phyloP scores from a whole-genome alignment of 2,888 invertebrate genomes.

The Panopea generosa region DNA sequence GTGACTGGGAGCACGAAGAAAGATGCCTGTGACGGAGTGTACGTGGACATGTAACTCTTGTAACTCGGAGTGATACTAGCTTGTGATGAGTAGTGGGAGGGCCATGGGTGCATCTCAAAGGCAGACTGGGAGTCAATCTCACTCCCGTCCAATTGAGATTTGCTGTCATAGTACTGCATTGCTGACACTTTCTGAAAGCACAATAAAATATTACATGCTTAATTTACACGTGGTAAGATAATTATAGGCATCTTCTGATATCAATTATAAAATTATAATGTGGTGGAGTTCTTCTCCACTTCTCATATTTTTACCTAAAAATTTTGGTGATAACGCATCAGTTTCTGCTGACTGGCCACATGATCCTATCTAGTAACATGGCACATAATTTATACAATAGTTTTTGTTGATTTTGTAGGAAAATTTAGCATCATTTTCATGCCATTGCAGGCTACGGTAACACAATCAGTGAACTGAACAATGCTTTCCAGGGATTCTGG shows the following conservation, averaged over 20 bases:
- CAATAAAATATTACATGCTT: not conserved
- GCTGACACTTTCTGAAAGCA: not conserved
- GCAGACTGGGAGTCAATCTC: slow-evolving; percentile 72
- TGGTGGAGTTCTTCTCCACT: not conserved
- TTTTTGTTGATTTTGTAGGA: too few species aligned
- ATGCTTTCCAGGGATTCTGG: too few species aligned
- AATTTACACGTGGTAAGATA: not conserved
- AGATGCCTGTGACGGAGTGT: slow-evolving; percentile 76
- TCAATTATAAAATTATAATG: too few species aligned
- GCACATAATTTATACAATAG: too few species aligned
- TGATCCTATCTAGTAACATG: too few species aligned
- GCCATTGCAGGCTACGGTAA: too few species aligned
- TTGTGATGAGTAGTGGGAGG: slow-evolving; percentile 75
- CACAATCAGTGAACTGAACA: too few species aligned
- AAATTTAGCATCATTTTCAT: too few species aligned
- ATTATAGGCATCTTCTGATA: too few species aligned
- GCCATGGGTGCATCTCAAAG: slow-evolving; percentile 73
- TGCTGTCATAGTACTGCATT: slow-evolving; percentile 61
- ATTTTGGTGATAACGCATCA: too few species aligned
- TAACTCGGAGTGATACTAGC: slow-evolving; percentile 75
- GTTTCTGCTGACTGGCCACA: too few species aligned
- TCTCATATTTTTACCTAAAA: not conserved
- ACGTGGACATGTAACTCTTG: slow-evolving; percentile 76
- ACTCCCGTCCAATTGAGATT: slow-evolving; percentile 68
- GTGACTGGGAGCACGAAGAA: slow-evolving; percentile 79